Evolutionary conservation across 2,113 vertebrate species (phyloP).

Genomic region (Scytalopus superciliaris): DNA sequence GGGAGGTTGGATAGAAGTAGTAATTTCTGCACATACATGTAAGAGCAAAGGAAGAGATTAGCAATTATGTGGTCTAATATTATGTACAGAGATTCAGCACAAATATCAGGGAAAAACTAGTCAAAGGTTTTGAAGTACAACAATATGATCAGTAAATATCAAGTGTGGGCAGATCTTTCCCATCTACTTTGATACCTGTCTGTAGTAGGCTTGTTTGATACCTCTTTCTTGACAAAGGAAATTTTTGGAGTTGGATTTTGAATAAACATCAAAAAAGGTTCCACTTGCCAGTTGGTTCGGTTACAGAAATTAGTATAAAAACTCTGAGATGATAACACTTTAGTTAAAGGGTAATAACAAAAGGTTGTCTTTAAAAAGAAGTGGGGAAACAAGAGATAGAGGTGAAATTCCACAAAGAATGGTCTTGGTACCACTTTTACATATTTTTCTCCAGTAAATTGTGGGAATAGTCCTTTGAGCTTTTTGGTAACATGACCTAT

Average conservation of each 20-base stretch:
- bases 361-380: not conserved
- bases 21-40: not conserved
- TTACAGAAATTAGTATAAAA: not conserved
- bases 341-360: not conserved
- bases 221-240: not conserved
- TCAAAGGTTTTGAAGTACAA: not conserved
- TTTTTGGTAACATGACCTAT: not conserved
- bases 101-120: not conserved
- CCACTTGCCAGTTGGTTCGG: not conserved
- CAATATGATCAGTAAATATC: not conserved
- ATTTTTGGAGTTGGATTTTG: not conserved
- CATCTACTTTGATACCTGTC: not conserved
- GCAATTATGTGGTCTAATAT: not conserved
- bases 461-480: not conserved
- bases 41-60: not conserved
- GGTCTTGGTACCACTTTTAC: not conserved
- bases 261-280: not conserved
- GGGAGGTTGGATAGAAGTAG: not conserved
- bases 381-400: not conserved
- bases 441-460: not conserved
- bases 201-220: not conserved
- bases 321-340: not conserved
- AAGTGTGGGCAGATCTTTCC: not conserved
- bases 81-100: not conserved
- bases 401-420: not conserved